phyloP scores from a whole-genome alignment of 2,797 vertebrate genomes.

The Gobio occitaniae region DNA sequence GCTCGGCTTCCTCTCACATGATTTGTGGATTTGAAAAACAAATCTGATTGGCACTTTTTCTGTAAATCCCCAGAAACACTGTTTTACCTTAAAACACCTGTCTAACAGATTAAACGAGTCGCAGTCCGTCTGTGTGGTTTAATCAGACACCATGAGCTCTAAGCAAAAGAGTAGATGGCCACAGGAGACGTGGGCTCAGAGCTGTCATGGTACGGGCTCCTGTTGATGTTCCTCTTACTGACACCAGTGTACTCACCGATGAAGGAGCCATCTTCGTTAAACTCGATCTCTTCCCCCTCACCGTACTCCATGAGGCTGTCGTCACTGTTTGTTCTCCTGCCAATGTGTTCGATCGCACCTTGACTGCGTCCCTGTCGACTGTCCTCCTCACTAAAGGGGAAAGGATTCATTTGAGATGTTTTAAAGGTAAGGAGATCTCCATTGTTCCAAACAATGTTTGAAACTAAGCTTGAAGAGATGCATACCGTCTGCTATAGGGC shows the following conservation, averaged over 20 bases:
- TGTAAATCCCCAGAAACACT: conserved; percentile 7
- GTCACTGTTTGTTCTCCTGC: conserved; percentile 90
- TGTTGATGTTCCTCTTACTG: conserved; percentile 89
- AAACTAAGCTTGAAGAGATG: conserved; percentile 32
- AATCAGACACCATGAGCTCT: conserved; percentile 47
- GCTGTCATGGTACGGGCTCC: conserved; percentile 89
- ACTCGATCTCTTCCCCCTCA: conserved; percentile 92
- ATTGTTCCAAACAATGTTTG: not conserved
- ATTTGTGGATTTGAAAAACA: conserved; percentile 53
- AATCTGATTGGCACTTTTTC: conserved; percentile 47
- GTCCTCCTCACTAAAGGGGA: conserved; percentile 88
- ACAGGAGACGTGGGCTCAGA: conserved; percentile 92
- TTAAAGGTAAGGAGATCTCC: too few relatives aligned
- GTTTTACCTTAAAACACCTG: not conserved
- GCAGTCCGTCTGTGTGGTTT: not conserved
- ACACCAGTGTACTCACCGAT: conserved; percentile 96
- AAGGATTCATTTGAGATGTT: not conserved
- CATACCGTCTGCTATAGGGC: conserved; percentile 79
- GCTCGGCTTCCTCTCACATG: conserved; percentile 49
- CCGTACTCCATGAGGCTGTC: conserved; percentile 98
- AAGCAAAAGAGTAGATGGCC: conserved; percentile 94
- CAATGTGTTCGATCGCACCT: conserved; percentile 88
- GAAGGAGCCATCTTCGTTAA: conserved; percentile 97
- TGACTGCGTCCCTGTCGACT: conserved; percentile 90
- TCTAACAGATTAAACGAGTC: conserved; percentile 11